Percentiles rank a stretch among this genome's conserved stretches.
Conservation (phyloP, 2,113 vertebrate species). For the Eonycteris spelaea region DNA sequence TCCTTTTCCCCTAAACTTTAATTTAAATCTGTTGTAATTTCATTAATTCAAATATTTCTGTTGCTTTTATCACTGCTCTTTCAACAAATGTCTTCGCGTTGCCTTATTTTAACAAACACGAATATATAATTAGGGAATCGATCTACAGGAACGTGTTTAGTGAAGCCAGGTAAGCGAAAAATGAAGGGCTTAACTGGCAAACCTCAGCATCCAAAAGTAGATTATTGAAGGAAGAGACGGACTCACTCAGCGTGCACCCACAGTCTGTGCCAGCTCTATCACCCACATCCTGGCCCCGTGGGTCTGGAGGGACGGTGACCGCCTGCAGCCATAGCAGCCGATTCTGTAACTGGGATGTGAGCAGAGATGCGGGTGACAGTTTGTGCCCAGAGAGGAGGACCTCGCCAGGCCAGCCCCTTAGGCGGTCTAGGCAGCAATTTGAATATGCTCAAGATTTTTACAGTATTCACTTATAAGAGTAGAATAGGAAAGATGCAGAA, state of each 20-base stretch:
- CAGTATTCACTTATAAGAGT: too few relatives aligned
- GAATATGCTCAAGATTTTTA: neutral
- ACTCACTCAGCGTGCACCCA: neutral
- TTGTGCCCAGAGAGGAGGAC: neutral
- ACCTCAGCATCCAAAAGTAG: rapidly evolving
- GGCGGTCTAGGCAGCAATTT: neutral
- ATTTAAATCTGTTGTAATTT: constrained; percentile 54
- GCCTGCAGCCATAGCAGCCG: rapidly evolving
- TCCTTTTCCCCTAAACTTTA: neutral
- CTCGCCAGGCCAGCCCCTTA: rapidly evolving
- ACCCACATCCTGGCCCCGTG: rapidly evolving
- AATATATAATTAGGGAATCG: neutral
- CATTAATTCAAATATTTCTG: constrained; percentile 21
- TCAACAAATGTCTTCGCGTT: neutral
- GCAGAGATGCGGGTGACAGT: rapidly evolving
- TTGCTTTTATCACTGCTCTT: constrained; percentile 24
- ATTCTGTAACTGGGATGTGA: rapidly evolving
- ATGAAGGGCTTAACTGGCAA: neutral
- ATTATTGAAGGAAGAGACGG: neutral
- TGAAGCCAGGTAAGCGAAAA: neutral
- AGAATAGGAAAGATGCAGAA: neutral
- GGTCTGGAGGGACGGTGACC: rapidly evolving
- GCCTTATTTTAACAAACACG: neutral
- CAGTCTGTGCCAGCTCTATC: rapidly evolving
- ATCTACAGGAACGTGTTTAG: neutral